Evolutionary conservation across 1,140 invertebrate species (phyloP).

Genomic region (Drosophila nannoptera): DNA sequence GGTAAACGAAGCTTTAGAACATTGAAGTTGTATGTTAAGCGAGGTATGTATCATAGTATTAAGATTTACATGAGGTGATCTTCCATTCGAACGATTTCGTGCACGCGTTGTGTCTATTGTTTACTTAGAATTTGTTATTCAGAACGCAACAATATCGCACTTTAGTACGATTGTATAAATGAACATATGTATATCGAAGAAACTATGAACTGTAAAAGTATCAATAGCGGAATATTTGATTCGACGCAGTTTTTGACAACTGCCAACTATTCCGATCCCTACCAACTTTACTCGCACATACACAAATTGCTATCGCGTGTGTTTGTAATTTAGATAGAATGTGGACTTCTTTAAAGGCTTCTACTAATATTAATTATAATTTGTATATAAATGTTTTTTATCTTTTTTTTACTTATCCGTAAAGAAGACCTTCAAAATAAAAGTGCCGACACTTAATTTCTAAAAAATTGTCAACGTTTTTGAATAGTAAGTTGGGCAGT

Average conservation of each 20-base stretch:
- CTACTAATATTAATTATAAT: background rate
- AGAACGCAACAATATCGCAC: constrained; percentile 31
- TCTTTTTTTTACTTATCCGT: background rate
- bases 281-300: constrained; percentile 41
- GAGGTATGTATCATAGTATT: too few species aligned
- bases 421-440: constrained; percentile 29
- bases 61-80: constrained; percentile 4
- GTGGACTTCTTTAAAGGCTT: constrained; percentile 19
- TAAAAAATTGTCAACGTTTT: constrained; percentile 50
- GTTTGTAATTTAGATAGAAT: constrained; percentile 7
- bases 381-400: background rate
- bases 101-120: background rate
- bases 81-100: background rate
- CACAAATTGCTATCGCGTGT: constrained; percentile 10
- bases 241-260: background rate
- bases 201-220: constrained; percentile 54
- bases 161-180: constrained; percentile 28
- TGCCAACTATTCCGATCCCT: constrained; percentile 24
- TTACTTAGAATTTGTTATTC: constrained; percentile 29
- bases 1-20: too few species aligned
- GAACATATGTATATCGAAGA: constrained; percentile 48
- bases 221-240: background rate
- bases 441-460: constrained; percentile 47
- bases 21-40: too few species aligned
- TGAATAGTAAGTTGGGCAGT: constrained; percentile 41